Conservation (phyloP, 2,113 vertebrate species). For the Anarrhichthys ocellatus region DNA sequence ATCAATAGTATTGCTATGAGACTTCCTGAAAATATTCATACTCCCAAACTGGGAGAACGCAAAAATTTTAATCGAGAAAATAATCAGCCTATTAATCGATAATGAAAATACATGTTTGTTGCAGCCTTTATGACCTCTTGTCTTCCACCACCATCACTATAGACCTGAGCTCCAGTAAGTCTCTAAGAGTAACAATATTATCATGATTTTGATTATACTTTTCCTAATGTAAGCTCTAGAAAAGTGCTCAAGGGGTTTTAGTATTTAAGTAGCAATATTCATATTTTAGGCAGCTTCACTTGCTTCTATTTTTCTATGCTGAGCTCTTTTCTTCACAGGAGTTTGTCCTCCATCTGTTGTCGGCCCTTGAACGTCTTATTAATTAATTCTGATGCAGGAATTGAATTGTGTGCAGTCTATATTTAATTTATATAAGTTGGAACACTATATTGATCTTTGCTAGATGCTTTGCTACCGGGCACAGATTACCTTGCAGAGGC, state of each 20-base stretch:
- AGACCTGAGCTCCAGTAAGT: neutral
- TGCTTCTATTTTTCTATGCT: neutral
- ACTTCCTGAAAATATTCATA: neutral
- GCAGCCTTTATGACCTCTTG: neutral
- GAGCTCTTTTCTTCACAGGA: neutral
- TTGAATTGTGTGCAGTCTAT: neutral
- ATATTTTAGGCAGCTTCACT: neutral
- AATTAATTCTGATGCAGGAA: neutral
- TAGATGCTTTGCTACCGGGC: neutral
- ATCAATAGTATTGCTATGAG: neutral
- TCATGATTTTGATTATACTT: neutral
- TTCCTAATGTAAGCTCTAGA: neutral
- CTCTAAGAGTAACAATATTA: neutral
- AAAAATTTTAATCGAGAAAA: no score
- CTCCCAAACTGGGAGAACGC: no score
- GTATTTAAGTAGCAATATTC: neutral
- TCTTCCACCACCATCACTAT: neutral
- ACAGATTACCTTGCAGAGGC: conserved; percentile 92
- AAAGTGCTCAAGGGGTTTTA: neutral
- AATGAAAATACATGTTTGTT: no score
- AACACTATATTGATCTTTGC: neutral
- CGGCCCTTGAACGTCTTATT: no score
- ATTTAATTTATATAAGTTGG: no score
- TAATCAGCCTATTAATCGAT: no score
- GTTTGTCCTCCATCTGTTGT: no score